Conservation (phyloP, 2,113 vertebrate genomes). For the Hystrix brachyura region DNA sequence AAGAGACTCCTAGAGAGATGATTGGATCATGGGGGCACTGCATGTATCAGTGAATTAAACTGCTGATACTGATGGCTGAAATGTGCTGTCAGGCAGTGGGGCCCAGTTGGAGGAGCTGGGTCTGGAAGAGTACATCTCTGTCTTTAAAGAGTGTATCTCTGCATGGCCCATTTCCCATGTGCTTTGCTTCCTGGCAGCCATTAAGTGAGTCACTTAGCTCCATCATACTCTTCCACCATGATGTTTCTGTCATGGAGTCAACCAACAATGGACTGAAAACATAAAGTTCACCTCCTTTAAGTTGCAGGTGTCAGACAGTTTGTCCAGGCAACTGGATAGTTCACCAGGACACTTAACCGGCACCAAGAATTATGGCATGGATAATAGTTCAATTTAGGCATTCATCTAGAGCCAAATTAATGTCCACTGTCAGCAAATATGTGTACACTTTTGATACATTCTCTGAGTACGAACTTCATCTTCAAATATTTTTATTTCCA, state of each 20-base stretch:
- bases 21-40: no score
- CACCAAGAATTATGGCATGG: background rate
- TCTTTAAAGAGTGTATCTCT: background rate
- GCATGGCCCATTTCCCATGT: background rate
- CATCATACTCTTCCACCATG: background rate
- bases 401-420: background rate
- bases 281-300: no score
- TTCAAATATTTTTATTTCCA: conserved; percentile 30
- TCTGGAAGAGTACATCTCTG: background rate
- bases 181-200: background rate
- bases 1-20: background rate
- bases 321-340: no score
- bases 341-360: background rate
- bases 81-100: background rate
- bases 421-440: background rate
- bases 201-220: background rate
- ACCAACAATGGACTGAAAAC: background rate
- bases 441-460: background rate
- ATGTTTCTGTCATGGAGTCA: background rate
- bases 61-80: background rate
- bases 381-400: background rate
- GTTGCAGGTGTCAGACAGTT: no score
- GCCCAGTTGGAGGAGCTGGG: background rate
- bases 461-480: background rate
- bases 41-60: background rate